phyloP scores from a whole-genome alignment of 2,888 invertebrate species.

The Mimachlamys varia region DNA sequence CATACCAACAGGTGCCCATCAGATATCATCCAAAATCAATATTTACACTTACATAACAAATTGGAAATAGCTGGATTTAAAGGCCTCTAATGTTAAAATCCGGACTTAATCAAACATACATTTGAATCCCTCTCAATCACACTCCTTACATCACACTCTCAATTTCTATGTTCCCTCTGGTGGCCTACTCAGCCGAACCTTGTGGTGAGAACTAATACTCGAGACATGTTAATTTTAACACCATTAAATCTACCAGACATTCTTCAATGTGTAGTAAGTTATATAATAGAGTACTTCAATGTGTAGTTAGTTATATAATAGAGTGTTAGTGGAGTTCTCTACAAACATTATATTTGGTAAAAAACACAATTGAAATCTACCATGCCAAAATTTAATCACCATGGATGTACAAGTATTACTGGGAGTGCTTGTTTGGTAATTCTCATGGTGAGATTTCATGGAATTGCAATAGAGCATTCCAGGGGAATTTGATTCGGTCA shows the following conservation, averaged over 20 bases:
- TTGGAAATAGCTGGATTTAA: not conserved
- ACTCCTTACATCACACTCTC: not conserved
- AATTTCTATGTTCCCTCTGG: too few relatives aligned
- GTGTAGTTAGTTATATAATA: too few relatives aligned
- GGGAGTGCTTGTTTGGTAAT: too few relatives aligned
- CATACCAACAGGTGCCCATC: not conserved
- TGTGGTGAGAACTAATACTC: not conserved
- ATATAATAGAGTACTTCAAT: not conserved
- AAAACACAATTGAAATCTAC: too few relatives aligned
- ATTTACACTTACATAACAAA: slow-evolving; percentile 27
- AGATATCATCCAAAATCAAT: not conserved
- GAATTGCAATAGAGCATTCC: too few relatives aligned
- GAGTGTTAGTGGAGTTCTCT: too few relatives aligned
- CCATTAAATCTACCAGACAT: not conserved
- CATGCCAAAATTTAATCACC: too few relatives aligned
- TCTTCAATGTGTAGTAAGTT: not conserved
- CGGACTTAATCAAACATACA: not conserved
- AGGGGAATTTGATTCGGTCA: too few relatives aligned
- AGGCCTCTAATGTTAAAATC: not conserved
- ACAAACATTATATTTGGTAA: too few relatives aligned
- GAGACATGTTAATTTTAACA: not conserved
- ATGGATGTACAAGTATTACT: too few relatives aligned
- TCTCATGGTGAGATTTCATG: too few relatives aligned
- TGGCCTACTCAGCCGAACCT: not conserved
- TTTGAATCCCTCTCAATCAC: not conserved